These are phyloP conservation scores for Amblyjoppa proteus DNA, from an alignment of 2,888 invertebrate species.

Conservation along the genomic window DNA sequence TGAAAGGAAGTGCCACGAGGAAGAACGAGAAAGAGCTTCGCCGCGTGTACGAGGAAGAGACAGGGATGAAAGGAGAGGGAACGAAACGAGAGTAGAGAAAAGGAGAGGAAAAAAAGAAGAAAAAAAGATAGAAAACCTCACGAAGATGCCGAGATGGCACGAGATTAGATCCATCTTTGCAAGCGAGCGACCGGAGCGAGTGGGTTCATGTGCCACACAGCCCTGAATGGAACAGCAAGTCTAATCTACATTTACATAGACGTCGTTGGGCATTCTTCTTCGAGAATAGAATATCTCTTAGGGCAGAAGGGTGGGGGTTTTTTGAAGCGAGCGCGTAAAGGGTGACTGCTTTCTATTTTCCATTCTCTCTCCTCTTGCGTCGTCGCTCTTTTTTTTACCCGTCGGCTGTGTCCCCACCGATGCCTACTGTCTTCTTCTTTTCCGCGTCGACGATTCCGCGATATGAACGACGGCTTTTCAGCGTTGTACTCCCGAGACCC, in stretches of 20 bases:
- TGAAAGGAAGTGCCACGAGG: slow-evolving; percentile 31
- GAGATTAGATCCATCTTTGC: slow-evolving; percentile 74
- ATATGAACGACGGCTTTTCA: slow-evolving; percentile 43
- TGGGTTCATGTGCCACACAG: slow-evolving; percentile 50
- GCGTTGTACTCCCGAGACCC: slow-evolving; percentile 27
- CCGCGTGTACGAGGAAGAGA: slow-evolving; percentile 22
- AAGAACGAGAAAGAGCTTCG: slow-evolving; percentile 3
- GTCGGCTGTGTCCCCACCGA: neutral
- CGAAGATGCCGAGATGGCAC: slow-evolving; percentile 66
- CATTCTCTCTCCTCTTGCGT: slow-evolving; percentile 41
- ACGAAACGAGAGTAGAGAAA: slow-evolving; percentile 20
- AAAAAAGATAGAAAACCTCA: slow-evolving; percentile 22
- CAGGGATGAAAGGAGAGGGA: neutral
- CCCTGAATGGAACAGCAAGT: slow-evolving; percentile 66
- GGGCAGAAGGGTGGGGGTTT: slow-evolving; percentile 16
- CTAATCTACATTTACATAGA: slow-evolving; percentile 78
- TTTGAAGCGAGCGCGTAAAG: slow-evolving; percentile 39
- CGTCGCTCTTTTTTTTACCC: neutral
- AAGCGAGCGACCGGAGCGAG: slow-evolving; percentile 48
- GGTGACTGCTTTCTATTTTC: slow-evolving; percentile 57
- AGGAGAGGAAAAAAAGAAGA: neutral
- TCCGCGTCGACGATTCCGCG: slow-evolving; percentile 43
- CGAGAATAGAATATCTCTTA: slow-evolving; percentile 72
- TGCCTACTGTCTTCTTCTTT: slow-evolving; percentile 35
- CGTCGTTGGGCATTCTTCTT: slow-evolving; percentile 73